phyloP scores from a whole-genome alignment of 2,888 invertebrate genomes.

The Digitonthophagus gazella region DNA sequence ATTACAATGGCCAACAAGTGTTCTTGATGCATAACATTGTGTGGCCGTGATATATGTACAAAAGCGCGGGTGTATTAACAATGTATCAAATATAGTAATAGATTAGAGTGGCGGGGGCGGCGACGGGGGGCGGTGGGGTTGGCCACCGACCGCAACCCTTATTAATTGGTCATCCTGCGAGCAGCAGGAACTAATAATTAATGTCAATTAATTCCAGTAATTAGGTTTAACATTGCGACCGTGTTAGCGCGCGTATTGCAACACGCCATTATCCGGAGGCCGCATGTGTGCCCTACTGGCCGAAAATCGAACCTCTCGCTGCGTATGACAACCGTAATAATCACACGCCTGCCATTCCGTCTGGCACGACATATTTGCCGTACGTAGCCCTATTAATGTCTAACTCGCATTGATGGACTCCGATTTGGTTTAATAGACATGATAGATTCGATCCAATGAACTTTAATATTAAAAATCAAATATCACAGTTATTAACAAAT shows the following conservation, averaged over 20 bases:
- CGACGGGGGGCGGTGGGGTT: conserved; percentile 17
- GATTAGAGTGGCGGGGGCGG: conserved; percentile 26
- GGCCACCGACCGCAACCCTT: conserved; percentile 39
- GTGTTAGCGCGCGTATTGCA: conserved; percentile 42
- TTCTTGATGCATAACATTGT: neutral
- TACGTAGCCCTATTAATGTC: neutral
- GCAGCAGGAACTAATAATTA: conserved; percentile 47
- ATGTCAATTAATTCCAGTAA: conserved; percentile 51
- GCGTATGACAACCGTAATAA: conserved; percentile 37
- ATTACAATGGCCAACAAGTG: neutral
- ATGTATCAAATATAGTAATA: conserved; percentile 32
- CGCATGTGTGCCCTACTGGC: conserved; percentile 40
- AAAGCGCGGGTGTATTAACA: conserved; percentile 29
- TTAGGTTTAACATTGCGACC: conserved; percentile 48
- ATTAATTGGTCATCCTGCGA: conserved; percentile 45
- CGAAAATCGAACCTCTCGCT: conserved; percentile 33
- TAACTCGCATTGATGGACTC: neutral
- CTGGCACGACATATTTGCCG: neutral
- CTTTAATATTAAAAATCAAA: no score
- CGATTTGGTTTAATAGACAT: neutral
- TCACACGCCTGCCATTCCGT: conserved; percentile 7
- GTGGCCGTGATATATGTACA: conserved; percentile 8
- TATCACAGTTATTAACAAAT: no score
- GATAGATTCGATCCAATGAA: neutral
- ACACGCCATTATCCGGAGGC: conserved; percentile 40